Base-by-base conservation (phyloP, 1,140 invertebrate species). In the Macrostomum lignano region DNA sequence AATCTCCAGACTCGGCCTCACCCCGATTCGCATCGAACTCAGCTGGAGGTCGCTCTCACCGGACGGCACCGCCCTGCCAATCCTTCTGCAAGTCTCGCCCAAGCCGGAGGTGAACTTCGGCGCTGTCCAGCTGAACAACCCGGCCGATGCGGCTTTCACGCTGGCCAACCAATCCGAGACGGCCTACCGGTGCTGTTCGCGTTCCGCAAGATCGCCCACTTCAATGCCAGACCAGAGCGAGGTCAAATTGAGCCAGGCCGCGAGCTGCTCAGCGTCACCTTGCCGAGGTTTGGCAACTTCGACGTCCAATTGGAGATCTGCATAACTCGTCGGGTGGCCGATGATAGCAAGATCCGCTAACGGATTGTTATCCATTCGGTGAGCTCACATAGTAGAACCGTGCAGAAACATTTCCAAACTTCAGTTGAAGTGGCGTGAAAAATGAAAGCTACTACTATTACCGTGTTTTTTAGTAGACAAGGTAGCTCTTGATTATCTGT, bases 21-120 rank as follows among this genome's bases (percentile, higher is more conserved):
- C n/a, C n/a, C n/a, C n/a, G n/a, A n/a, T n/a, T n/a, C n/a, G n/a
- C n/a, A n/a, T n/a, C n/a, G n/a, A n/a, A n/a, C 36, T 6, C 38
- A 32, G 37, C 38, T 48, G 24, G 55, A 58, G 37, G 38, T 58
- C 17, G 51, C 53, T 3, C 33, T 58, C 35, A 54, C 50, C 14
- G n/a, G n/a, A n/a, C n/a, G 55, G 49, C 13, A 58, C 52, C 30
- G 55, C 55, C 4, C 36, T 55, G 20, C 55, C 55, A 3, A 50
- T 58, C 6, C 36, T 52, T 6, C 28, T 58, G 10, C 35, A 41
- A 23, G 42, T 55, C 7, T 40, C 42, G n/a, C 52, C 53, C 7
- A 28, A 42, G 4, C 35, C 38, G 14, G 45, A 44, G 25, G 46
- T 46, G 31, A 47, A 58, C 33, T 58, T 56, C 43, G 52, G 48